Conservation (phyloP, 2,888 invertebrate genomes). For the Fragum whitleyi region DNA sequence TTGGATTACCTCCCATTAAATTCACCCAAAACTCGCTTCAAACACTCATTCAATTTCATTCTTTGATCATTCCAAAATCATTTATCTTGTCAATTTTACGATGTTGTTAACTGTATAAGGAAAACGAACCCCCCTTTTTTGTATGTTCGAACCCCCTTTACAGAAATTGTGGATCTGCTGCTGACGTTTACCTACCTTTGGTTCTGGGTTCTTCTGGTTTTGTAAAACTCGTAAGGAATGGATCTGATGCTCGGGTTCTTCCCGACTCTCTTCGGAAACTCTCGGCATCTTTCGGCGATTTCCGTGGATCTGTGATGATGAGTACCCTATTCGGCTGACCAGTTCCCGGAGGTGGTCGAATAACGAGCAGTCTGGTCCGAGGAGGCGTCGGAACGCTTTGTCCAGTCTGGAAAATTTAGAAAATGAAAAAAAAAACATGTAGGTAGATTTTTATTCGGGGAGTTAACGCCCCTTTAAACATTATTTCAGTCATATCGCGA, state of each 20-base stretch:
- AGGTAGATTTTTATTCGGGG: no score
- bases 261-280: neutral
- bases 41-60: no score
- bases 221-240: neutral
- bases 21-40: no score
- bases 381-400: neutral
- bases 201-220: neutral
- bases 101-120: no score
- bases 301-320: conserved; percentile 49
- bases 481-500: no score
- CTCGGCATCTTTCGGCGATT: conserved; percentile 21
- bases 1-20: no score
- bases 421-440: neutral
- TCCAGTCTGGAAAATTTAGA: conserved; percentile 1
- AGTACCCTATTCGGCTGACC: conserved; percentile 56
- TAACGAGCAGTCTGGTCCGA: conserved; percentile 53
- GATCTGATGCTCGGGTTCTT: conserved; percentile 15
- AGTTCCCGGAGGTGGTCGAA: conserved; percentile 59
- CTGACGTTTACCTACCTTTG: conserved; percentile 13
- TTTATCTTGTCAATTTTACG: no score
- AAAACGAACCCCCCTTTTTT: no score
- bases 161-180: no score
- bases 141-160: no score
- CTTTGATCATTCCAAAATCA: no score
- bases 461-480: no score